Evolutionary conservation across 2,113 vertebrate species (phyloP).

Genomic region (Sander lucioperca): DNA sequence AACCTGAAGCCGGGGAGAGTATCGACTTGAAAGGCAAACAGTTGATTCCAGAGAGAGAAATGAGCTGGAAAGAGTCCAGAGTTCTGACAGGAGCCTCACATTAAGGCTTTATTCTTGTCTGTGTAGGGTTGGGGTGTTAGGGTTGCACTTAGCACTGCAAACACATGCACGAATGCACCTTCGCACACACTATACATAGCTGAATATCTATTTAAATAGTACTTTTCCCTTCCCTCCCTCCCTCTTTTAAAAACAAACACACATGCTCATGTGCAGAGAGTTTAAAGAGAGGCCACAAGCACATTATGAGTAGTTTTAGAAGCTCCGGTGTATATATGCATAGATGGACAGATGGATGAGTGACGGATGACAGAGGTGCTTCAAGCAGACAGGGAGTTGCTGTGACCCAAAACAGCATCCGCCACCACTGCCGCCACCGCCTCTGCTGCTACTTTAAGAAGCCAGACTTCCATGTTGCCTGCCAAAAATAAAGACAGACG

Average conservation of each 20-base stretch:
- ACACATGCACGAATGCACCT: constrained; percentile 14
- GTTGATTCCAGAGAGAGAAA: constrained; percentile 38
- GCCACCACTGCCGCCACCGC: not conserved
- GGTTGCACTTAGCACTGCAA: constrained; percentile 40
- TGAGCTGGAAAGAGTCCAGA: constrained; percentile 51
- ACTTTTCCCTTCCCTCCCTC: not conserved
- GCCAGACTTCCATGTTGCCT: constrained; percentile 48
- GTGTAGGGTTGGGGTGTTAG: not conserved
- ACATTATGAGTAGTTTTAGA: constrained; percentile 3
- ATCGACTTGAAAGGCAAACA: constrained; percentile 51
- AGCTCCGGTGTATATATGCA: not conserved
- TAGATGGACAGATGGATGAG: constrained; percentile 1
- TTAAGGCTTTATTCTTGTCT: constrained; percentile 22
- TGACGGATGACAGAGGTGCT: constrained; percentile 36
- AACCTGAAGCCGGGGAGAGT: constrained; percentile 36
- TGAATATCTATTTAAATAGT: constrained; percentile 39
- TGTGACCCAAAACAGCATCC: constrained; percentile 52
- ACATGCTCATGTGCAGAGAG: not conserved
- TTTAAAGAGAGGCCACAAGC: constrained; percentile 6
- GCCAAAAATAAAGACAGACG: constrained; percentile 58
- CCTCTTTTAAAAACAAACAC: constrained; percentile 37
- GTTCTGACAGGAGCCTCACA: constrained; percentile 18
- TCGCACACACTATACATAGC: constrained; percentile 6
- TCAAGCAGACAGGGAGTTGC: constrained; percentile 45
- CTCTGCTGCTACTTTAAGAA: constrained; percentile 52